These are phyloP conservation scores for Sphenopsis melanotis DNA, from an alignment of 2,797 vertebrate species.

Conservation along the genomic window DNA sequence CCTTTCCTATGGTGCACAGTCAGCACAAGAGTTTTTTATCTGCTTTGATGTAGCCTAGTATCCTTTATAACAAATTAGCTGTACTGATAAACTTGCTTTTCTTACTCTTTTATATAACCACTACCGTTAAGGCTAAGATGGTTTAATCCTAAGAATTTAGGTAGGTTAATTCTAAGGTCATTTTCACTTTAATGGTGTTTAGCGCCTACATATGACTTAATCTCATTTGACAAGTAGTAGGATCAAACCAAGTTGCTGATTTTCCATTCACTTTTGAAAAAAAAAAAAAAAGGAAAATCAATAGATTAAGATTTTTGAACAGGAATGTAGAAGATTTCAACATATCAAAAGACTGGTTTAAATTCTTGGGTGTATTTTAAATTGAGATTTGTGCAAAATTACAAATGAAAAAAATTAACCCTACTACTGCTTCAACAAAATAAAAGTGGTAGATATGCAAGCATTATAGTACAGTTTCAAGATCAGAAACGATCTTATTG, in stretches of 20 bases:
- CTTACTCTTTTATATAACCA: not conserved
- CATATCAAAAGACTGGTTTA: not conserved
- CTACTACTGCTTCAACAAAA: not conserved
- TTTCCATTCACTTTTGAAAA: not conserved
- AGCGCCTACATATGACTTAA: not conserved
- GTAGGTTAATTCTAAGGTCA: not conserved
- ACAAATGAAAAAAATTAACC: not conserved
- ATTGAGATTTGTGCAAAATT: not conserved
- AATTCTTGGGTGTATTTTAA: not conserved
- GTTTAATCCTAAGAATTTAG: not conserved
- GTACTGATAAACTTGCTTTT: not conserved
- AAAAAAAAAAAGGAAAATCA: not conserved
- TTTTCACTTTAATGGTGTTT: not conserved
- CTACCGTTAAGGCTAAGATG: not conserved
- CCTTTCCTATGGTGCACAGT: not conserved
- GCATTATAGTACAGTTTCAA: not conserved
- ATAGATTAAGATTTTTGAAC: not conserved
- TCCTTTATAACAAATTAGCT: not conserved
- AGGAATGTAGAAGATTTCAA: not conserved
- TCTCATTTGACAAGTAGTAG: not conserved
- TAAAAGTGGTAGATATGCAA: not conserved
- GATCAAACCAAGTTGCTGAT: not conserved
- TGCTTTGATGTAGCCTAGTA: not conserved
- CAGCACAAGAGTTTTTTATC: not conserved
- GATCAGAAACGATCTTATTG: not conserved